These are phyloP conservation scores for Stomatorhinus walkeri DNA, from an alignment of 2,797 vertebrate species.

Conservation along the genomic window DNA sequence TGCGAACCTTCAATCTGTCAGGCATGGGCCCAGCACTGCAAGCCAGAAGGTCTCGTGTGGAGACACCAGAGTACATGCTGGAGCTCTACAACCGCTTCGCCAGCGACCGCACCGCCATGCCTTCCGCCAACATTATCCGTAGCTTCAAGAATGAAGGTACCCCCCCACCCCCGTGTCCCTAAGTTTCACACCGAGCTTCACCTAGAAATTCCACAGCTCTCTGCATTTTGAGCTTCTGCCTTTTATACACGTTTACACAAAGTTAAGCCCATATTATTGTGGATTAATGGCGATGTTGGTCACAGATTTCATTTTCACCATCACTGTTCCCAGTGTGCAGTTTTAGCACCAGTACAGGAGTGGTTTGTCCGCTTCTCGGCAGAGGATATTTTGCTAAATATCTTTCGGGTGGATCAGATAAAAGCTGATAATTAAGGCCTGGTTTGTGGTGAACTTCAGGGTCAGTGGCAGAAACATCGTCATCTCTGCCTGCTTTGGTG, in stretches of 20 bases:
- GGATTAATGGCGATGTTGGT: neutral
- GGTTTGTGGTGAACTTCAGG: neutral
- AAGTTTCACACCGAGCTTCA: neutral
- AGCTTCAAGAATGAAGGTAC: constrained; percentile 98
- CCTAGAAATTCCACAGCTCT: neutral
- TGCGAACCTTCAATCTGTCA: constrained; percentile 82
- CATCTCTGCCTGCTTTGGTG: neutral
- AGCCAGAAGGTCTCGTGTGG: constrained; percentile 58
- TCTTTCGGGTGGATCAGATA: neutral
- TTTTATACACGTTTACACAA: neutral
- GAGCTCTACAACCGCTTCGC: constrained; percentile 96
- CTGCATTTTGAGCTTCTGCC: neutral
- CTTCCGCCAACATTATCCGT: constrained; percentile 87
- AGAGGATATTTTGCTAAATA: neutral
- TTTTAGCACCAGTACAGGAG: neutral
- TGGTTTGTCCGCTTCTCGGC: neutral
- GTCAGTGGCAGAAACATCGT: neutral
- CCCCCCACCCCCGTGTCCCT: neutral
- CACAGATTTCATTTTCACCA: neutral
- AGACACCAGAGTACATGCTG: constrained; percentile 95
- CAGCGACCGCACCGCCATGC: constrained; percentile 81
- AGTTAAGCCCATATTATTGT: neutral
- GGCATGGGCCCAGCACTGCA: constrained; percentile 67
- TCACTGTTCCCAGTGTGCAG: neutral
- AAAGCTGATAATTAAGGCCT: neutral